Evolutionary conservation across 2,797 vertebrate genomes (phyloP).

Genomic region (Euphonia xanthogaster): DNA sequence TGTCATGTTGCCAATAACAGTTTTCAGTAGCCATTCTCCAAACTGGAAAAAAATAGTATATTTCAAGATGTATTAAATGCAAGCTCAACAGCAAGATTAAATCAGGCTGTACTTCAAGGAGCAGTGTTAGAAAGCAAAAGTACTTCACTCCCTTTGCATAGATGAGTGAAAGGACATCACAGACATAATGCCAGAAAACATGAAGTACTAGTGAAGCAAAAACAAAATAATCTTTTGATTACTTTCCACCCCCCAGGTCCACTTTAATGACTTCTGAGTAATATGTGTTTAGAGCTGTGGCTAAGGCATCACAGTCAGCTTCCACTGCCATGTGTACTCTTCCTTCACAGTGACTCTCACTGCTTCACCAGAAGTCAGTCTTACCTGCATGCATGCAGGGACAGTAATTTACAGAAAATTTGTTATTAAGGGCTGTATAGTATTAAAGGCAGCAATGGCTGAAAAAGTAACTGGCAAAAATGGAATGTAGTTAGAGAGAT

Average conservation of each 20-base stretch:
- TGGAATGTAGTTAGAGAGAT: not conserved
- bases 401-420: not conserved
- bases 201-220: not conserved
- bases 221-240: not conserved
- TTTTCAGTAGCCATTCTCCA: not conserved
- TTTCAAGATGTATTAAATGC: not conserved
- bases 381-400: not conserved
- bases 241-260: not conserved
- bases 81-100: not conserved
- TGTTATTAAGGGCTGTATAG: not conserved
- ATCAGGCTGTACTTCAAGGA: not conserved
- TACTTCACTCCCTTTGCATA: not conserved
- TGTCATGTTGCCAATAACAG: not conserved
- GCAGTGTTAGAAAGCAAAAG: not conserved
- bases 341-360: not conserved
- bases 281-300: not conserved
- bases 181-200: not conserved
- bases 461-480: constrained; percentile 11
- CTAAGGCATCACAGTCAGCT: not conserved
- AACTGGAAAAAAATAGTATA: not conserved
- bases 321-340: not conserved
- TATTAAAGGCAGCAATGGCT: not conserved
- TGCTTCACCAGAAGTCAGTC: not conserved
- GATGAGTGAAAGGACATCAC: not conserved
- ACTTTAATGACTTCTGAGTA: not conserved